A percentile compares a stretch with the other conserved stretches of the same genome.
Evolutionary conservation across 2,888 invertebrate genomes (phyloP).

Genomic region (Metopia argyrocephala): DNA sequence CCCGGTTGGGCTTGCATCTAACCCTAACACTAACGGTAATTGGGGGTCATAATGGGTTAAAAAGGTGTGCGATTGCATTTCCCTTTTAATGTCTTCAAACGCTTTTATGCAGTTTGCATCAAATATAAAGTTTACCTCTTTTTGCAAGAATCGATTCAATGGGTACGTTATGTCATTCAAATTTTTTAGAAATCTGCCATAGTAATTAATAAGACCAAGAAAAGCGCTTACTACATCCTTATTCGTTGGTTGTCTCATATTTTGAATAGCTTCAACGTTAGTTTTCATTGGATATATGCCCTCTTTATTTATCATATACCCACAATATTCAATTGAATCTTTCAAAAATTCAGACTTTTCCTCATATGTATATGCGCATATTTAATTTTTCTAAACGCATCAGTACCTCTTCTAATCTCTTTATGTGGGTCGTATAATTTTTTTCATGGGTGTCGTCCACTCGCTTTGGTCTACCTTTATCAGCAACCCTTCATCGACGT

Average conservation of each 20-base stretch:
- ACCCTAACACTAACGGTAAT: slow-evolving; percentile 68
- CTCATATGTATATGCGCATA: slow-evolving; percentile 67
- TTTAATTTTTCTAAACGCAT: slow-evolving; percentile 65
- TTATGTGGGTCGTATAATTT: slow-evolving; percentile 67
- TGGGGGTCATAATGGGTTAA: slow-evolving; percentile 69
- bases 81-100: slow-evolving; percentile 67
- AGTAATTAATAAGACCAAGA: slow-evolving; percentile 65
- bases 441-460: slow-evolving; percentile 71
- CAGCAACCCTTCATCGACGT: slow-evolving; percentile 55
- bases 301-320: slow-evolving; percentile 68
- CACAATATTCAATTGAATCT: slow-evolving; percentile 68
- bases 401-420: slow-evolving; percentile 66
- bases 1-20: slow-evolving; percentile 68
- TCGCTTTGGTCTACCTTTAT: slow-evolving; percentile 67
- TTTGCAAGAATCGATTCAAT: slow-evolving; percentile 19
- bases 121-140: not conserved
- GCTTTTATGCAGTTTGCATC: slow-evolving; percentile 62
- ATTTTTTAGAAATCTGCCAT: slow-evolving; percentile 71
- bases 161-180: slow-evolving; percentile 69
- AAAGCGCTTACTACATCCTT: slow-evolving; percentile 67
- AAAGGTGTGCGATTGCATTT: slow-evolving; percentile 65
- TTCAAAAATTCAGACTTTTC: slow-evolving; percentile 69
- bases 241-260: not conserved
- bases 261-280: slow-evolving; percentile 65
- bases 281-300: slow-evolving; percentile 66